Evolutionary conservation across 2,113 vertebrate species (phyloP), one percentile per base, ranked within the genome.

Genomic region (Anhinga anhinga): DNA sequence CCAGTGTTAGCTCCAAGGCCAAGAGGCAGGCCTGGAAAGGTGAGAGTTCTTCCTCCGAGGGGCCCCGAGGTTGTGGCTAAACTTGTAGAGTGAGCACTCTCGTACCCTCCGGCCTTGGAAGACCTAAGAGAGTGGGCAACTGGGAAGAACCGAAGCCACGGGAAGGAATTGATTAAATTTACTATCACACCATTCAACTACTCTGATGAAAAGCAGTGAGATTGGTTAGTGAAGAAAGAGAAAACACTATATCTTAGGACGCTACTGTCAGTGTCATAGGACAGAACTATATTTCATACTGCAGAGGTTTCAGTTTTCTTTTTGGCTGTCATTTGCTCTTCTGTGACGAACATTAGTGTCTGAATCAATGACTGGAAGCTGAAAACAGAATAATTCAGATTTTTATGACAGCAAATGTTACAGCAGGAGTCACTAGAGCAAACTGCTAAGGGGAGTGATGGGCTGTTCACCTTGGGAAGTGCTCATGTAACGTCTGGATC

Each of bases 211-310:
- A 93, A 78, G 29, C 11, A 79, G 20, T 34, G 74, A 86, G 47
- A 22, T 12, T 5, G 1, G 13, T 62, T 70, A 47, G 26, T 20
- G 30, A 84, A 84, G 84, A 58, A 86, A 44, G 72, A 86, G 69
- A 74, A 84, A 50, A 22, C 50, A 17, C 21, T 26, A 0, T 29
- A 9, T 58, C 11, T 80, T 56, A 42, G 17, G 27, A 30, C 83
- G 58, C 25, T 74, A 32, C 25, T 38, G 13, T 47, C 52, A 74
- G 27, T 0, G 1, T 53, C 15, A 20, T 3, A 82, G 20, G 7
- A 17, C 26, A 78, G 56, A 70, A 63, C 8, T 20, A 18, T 12
- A 84, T 71, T 45, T 74, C 0, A 0, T 30, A 50, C 22, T 71
- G 32, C 38, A 63, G 34, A 59, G 25, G 40, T 56, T 82, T 87